phyloP scores from a whole-genome alignment of 2,888 invertebrate species.

The Melanotus villosus region DNA sequence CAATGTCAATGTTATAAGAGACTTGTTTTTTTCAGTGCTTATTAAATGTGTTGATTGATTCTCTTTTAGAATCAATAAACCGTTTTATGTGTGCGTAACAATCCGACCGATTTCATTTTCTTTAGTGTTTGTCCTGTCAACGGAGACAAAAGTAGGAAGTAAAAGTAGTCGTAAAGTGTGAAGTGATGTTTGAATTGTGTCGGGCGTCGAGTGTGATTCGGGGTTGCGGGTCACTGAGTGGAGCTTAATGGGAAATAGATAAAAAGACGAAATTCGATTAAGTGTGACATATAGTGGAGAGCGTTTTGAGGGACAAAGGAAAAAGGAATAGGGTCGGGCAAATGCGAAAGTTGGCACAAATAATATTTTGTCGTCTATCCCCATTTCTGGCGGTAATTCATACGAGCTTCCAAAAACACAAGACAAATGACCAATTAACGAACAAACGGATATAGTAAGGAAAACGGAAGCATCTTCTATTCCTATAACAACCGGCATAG shows the following conservation, averaged over 20 bases:
- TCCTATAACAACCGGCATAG: conserved; percentile 54
- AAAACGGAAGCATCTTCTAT: conserved; percentile 57
- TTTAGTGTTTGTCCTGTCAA: conserved; percentile 15
- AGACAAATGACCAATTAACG: conserved; percentile 66
- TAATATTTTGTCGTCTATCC: conserved; percentile 40
- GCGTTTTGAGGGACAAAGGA: conserved; percentile 37
- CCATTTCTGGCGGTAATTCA: conserved; percentile 29
- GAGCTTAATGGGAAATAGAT: conserved; percentile 52
- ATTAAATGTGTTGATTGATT: background rate
- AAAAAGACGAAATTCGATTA: conserved; percentile 55
- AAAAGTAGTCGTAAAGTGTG: conserved; percentile 30
- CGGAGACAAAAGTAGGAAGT: conserved; percentile 32
- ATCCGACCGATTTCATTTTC: conserved; percentile 24
- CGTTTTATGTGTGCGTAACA: conserved; percentile 16
- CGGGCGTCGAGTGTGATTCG: conserved; percentile 36
- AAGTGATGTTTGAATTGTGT: conserved; percentile 44
- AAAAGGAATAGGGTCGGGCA: conserved; percentile 18
- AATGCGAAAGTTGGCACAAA: conserved; percentile 44
- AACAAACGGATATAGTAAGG: conserved; percentile 61
- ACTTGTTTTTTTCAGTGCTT: too few relatives aligned
- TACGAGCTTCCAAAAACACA: conserved; percentile 43
- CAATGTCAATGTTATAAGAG: too few relatives aligned
- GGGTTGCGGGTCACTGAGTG: conserved; percentile 35
- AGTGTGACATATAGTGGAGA: conserved; percentile 51
- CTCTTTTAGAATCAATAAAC: background rate